Conservation (phyloP, 2,113 vertebrate genomes). For the Cephalophus harveyi region DNA sequence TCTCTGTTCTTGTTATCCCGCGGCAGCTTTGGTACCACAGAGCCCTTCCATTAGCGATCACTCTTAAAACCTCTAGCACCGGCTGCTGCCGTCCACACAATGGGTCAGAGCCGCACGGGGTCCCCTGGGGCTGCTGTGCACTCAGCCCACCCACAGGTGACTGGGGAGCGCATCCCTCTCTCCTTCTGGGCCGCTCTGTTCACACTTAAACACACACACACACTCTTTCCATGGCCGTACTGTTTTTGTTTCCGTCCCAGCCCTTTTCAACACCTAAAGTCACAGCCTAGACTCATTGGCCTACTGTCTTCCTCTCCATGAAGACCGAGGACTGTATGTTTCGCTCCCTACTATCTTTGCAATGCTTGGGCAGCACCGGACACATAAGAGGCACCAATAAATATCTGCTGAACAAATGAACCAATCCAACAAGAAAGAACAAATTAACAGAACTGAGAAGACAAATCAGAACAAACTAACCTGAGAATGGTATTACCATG, state of each 20-base stretch:
- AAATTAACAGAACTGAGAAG: background rate
- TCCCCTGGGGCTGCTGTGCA: background rate
- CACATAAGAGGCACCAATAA: background rate
- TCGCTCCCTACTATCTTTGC: background rate
- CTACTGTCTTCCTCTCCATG: background rate
- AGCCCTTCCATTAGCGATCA: background rate
- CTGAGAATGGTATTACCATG: background rate
- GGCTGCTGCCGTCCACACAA: background rate
- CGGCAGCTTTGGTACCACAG: background rate
- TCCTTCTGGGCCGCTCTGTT: background rate
- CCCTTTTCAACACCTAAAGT: background rate
- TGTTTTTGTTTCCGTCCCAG: background rate
- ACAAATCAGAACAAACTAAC: background rate
- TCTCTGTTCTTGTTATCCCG: fast-evolving
- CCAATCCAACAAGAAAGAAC: background rate
- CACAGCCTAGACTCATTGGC: background rate
- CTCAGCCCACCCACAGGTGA: too few relatives aligned
- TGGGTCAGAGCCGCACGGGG: background rate
- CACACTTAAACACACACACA: background rate
- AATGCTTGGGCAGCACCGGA: background rate
- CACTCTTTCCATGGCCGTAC: background rate
- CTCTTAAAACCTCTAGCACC: background rate
- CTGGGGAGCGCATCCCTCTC: background rate
- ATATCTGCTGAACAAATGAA: background rate
- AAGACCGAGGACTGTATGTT: background rate